Base-by-base conservation (phyloP, 2,113 vertebrate genomes). In the Hystrix cristata region DNA sequence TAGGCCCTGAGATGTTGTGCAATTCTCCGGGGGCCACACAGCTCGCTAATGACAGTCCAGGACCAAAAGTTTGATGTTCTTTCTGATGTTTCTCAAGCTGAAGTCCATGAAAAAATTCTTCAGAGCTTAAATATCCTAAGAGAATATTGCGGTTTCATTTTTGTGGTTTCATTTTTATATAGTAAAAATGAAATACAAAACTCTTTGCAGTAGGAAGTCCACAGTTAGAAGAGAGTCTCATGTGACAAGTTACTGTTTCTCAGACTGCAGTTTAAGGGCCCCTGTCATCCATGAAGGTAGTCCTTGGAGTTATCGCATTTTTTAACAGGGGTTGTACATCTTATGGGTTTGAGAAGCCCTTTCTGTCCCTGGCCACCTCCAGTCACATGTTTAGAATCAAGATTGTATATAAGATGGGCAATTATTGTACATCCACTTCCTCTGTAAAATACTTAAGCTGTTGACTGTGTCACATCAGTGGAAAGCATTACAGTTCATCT, bases 101-200 rank as follows among this genome's bases (percentile, higher is more conserved):
- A 34, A 23, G 12, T 65, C 38, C 51, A 29, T 81, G 38, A 71
- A 60, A 11, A 34, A 62, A 1, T 51, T 93, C 53, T 51, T 93
- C 6, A 43, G 62, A 74, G 16, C n/a, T 82, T n/a, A 78, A 48
- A 6, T 81, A 25, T 84, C 87, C 74, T 87, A 15, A 65, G 43
- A 91, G 31, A 81, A 48, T 43, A 34, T 91, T 74, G 15, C 38
- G 38, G 23, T 82, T 92, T 94, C 38, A 78, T 34, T 60, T 92
- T 62, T 76, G 38, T 82, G 16, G 79, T 95, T 83, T 81, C 78
- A 60, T 92, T 94, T 96, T 92, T 90, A 64, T 19, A n/a, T n/a
- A n/a, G n/a, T n/a, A 38, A 38, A 38, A 38, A 38, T 38, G 38
- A 38, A 78, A 71, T 82, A 79, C 7, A 65, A 93, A 92, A 69